Conservation (phyloP, 2,797 vertebrate species). For the Eulemur mongoz region DNA sequence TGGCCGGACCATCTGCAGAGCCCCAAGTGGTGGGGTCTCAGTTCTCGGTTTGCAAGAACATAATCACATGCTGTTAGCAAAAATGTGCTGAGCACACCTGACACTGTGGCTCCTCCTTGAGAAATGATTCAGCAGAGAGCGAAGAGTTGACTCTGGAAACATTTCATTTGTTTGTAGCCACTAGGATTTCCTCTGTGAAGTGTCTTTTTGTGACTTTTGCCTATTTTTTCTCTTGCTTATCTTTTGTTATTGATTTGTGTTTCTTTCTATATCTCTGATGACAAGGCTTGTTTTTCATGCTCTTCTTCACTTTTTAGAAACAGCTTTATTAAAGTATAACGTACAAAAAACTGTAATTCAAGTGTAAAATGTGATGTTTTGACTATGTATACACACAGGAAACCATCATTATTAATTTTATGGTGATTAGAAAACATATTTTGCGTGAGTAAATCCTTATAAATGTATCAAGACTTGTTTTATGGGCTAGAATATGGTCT, state of each 20-base stretch:
- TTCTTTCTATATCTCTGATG: background rate
- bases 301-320: background rate
- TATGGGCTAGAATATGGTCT: background rate
- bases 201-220: background rate
- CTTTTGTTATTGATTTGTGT: background rate
- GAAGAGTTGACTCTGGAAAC: background rate
- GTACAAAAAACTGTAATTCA: background rate
- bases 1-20: background rate
- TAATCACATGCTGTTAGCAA: background rate
- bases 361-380: background rate
- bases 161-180: background rate
- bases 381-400: background rate
- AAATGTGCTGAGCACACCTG: background rate
- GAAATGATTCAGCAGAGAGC: background rate
- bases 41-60: background rate
- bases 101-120: background rate
- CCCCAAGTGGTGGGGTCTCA: background rate
- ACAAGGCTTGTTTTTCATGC: background rate
- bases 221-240: background rate
- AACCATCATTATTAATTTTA: background rate
- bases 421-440: background rate
- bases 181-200: background rate
- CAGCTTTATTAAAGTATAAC: background rate
- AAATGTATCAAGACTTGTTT: background rate
- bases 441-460: background rate